Evolutionary conservation across 2,888 invertebrate genomes (phyloP).

Genomic region (Germaria angustata): DNA sequence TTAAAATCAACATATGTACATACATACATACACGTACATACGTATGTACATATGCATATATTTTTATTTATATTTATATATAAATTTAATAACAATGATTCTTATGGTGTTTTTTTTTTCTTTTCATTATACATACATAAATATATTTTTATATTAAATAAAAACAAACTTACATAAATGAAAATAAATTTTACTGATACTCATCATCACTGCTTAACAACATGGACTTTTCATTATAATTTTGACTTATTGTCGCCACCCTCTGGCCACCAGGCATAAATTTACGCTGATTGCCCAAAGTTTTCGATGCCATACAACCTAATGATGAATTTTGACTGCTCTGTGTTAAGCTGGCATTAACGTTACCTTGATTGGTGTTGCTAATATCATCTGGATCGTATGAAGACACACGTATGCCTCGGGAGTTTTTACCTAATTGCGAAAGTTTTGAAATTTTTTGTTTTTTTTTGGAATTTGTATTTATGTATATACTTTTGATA

Average conservation of each 20-base stretch:
- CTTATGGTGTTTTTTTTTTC: background rate
- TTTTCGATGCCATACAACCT: conserved; percentile 80
- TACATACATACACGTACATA: background rate
- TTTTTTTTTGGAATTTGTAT: background rate
- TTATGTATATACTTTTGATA: background rate
- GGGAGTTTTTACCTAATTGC: conserved; percentile 82
- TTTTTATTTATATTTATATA: conserved; percentile 37
- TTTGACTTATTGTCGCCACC: conserved; percentile 89
- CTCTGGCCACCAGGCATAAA: conserved; percentile 85
- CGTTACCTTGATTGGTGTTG: conserved; percentile 70
- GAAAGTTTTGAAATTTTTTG: too few relatives aligned
- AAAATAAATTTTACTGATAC: conserved; percentile 83
- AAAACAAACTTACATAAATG: conserved; percentile 21
- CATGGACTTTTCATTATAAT: conserved; percentile 97
- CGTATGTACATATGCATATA: background rate
- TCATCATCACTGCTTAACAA: conserved; percentile 97
- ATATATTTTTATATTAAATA: conserved; percentile 35
- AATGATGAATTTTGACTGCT: conserved; percentile 57
- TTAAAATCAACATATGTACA: background rate
- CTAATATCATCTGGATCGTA: conserved; percentile 86
- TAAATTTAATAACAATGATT: conserved; percentile 56
- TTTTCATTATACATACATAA: conserved; percentile 5
- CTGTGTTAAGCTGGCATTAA: conserved; percentile 67
- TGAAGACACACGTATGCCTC: conserved; percentile 85
- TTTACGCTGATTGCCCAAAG: conserved; percentile 80